Base-by-base conservation (phyloP, 1,140 invertebrate species). In the Rhopalosiphum padi region DNA sequence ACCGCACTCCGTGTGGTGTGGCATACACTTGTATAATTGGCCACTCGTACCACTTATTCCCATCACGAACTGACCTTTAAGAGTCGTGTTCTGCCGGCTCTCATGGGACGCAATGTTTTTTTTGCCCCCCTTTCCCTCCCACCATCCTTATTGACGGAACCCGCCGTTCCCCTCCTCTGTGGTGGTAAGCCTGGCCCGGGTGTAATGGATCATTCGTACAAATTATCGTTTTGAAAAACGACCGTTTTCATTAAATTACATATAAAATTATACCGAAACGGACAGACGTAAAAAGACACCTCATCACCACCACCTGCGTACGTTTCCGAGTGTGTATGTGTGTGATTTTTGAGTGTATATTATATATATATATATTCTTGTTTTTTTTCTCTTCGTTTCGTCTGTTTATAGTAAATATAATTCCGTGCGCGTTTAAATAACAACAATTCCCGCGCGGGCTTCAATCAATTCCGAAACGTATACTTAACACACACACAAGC, bases 171-270 rank as follows among this genome's bases (percentile, higher is more conserved):
- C 21, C 21, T 23, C 85, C 83, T 8, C 48, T 25, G 41, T 41
- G 23, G 7, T 23, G 35, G 35, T 41, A 41, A 37, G 83, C 37
- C 83, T 35, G 83, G 46, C 37, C n/a, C 86, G 86, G n/a, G 86
- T 18, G 90, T 90, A 90, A 89, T 94, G 93, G 90, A 90, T 94
- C 88, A 90, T 94, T 94, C 53, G 88, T 89, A 94, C 68, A 94
- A 94, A 94, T 94, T 91, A 94, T 90, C 88, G 87, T 89, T 90
- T 90, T 90, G 68, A 89, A 90, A 90, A 94, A 91, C 93, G 90
- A 94, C 91, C 82, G 91, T 92, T 92, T 92, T 92, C 91, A 92
- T 92, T 92, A 92, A 92, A 92, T 92, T 92, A 92, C 91, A 85
- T 43, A 92, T 30, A 82, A 83, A 92, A 92, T 92, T 92, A 92